Percentiles rank a stretch among this genome's conserved stretches.
phyloP scores from a whole-genome alignment of 2,888 invertebrate genomes.

The Argynnis bischoffii region DNA sequence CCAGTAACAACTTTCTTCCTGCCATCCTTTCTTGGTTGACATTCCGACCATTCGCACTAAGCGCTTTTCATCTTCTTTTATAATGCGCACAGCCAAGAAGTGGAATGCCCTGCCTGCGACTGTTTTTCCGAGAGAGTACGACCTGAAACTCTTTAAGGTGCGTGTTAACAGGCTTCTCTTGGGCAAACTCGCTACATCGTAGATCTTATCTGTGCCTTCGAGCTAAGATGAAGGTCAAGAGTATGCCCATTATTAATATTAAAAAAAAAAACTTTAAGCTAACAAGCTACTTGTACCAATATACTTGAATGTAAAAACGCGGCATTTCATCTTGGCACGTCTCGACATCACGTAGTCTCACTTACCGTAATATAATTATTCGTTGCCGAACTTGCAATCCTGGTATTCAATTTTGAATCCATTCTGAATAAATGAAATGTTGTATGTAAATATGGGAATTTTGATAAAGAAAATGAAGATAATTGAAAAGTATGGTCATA shows the following conservation, averaged over 20 bases:
- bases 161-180: no score
- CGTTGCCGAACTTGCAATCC: slow-evolving; percentile 25
- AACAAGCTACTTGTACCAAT: slow-evolving; percentile 5
- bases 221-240: no score
- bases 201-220: no score
- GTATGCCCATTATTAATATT: no score
- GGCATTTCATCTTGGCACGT: slow-evolving; percentile 56
- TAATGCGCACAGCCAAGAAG: no score
- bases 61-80: no score
- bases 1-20: neutral
- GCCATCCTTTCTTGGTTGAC: no score
- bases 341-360: slow-evolving; percentile 57
- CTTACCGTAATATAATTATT: slow-evolving; percentile 71
- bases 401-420: slow-evolving; percentile 23
- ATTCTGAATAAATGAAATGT: slow-evolving; percentile 14
- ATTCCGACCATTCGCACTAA: no score
- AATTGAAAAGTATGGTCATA: neutral
- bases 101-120: no score
- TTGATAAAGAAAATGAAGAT: neutral
- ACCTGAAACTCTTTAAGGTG: no score
- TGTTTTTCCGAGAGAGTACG: no score
- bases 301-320: neutral
- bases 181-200: no score
- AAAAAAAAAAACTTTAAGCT: neutral
- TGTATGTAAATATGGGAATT: slow-evolving; percentile 7